A percentile compares a stretch with the other conserved stretches of the same genome.
These are phyloP conservation scores for Cephalopholis sonnerati DNA, from an alignment of 2,113 vertebrate genomes.

Conservation along the genomic window DNA sequence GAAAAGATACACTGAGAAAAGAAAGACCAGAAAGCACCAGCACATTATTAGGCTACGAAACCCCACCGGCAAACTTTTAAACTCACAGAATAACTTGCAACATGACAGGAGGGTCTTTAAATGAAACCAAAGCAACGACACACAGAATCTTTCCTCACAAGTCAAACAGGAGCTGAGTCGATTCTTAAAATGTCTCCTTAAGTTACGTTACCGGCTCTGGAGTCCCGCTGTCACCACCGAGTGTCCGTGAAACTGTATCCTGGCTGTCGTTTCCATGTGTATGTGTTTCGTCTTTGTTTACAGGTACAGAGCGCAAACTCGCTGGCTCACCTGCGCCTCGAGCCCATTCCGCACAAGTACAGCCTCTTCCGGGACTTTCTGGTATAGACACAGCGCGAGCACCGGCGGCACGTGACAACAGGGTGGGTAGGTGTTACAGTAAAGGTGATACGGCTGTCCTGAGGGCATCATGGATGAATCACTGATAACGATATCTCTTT, in stretches of 20 bases:
- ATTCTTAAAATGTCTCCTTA: not conserved
- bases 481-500: not conserved
- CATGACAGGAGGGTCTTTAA: not conserved
- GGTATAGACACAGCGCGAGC: conserved; percentile 3
- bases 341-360: not conserved
- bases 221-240: not conserved
- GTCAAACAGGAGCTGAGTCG: not conserved
- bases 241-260: not conserved
- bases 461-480: not conserved
- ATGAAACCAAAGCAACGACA: not conserved
- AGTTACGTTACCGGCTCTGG: not conserved
- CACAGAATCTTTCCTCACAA: not conserved
- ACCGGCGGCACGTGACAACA: conserved; percentile 5
- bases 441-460: not conserved
- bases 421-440: not conserved
- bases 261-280: conserved; percentile 4
- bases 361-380: conserved; percentile 76
- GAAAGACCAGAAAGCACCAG: not conserved
- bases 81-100: not conserved
- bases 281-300: conserved; percentile 13
- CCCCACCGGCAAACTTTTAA: not conserved
- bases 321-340: conserved; percentile 33
- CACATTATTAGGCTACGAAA: not conserved
- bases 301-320: conserved; percentile 9
- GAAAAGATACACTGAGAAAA: not conserved